These are phyloP conservation scores for Astreopora myriophthalma DNA, from an alignment of 64 coral and sea anemone genomes.

Conservation along the genomic window DNA sequence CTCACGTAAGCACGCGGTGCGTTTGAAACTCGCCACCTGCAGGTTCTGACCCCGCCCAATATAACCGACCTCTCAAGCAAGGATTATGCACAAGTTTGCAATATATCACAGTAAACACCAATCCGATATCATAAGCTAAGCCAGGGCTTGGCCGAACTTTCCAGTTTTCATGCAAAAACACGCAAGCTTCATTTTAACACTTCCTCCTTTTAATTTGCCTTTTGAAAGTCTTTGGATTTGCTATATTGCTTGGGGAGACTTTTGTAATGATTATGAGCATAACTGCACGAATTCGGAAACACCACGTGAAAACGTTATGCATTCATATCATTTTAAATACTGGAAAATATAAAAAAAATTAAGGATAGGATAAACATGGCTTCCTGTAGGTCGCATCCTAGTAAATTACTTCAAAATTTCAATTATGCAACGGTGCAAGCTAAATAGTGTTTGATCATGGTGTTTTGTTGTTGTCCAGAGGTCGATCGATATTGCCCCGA, in stretches of 20 bases:
- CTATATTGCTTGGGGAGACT: background rate
- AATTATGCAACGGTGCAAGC: background rate
- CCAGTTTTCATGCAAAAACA: constrained; percentile 3
- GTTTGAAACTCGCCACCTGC: background rate
- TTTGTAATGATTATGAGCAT: background rate
- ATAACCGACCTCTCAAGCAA: background rate
- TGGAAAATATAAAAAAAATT: too few species aligned
- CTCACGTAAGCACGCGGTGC: background rate
- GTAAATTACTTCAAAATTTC: background rate
- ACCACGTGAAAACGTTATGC: too few species aligned
- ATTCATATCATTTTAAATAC: too few species aligned
- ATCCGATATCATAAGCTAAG: background rate
- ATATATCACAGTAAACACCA: background rate
- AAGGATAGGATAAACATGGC: too few species aligned
- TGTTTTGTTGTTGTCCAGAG: background rate
- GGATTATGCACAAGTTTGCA: constrained; percentile 8
- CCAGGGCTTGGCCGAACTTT: background rate
- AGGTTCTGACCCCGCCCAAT: background rate
- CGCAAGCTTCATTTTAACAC: background rate
- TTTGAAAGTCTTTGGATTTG: background rate
- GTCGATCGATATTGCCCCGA: background rate
- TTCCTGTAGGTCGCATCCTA: too few species aligned
- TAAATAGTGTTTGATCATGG: background rate
- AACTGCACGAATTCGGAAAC: background rate
- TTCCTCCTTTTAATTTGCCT: background rate